Conservation (phyloP, 1,140 invertebrate species). For the Liolophura sinensis region DNA sequence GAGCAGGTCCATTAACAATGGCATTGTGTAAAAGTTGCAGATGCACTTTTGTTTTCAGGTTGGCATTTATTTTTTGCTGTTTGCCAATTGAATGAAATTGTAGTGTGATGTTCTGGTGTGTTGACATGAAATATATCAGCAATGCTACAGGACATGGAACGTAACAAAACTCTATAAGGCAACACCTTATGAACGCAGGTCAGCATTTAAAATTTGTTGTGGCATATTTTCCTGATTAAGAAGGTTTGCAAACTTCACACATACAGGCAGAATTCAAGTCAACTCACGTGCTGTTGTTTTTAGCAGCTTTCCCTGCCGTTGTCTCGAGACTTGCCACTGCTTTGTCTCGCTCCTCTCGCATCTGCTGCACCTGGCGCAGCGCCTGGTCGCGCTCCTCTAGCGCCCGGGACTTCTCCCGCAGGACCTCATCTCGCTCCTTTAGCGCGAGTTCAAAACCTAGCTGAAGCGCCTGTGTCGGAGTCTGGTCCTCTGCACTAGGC, state of each 20-base stretch:
- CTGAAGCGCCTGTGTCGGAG: conserved; percentile 44
- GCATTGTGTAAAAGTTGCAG: too few species aligned
- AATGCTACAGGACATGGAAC: too few species aligned
- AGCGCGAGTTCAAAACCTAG: conserved; percentile 51
- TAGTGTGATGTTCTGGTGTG: too few species aligned
- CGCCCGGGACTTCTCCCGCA: conserved; percentile 47
- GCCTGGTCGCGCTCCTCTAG: conserved; percentile 44
- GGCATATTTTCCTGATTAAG: too few species aligned
- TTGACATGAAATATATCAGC: too few species aligned
- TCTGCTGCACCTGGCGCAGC: conserved; percentile 28
- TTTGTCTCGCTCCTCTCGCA: conserved; percentile 44
- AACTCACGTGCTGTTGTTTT: conserved; percentile 30
- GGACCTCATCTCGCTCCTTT: conserved; percentile 49
- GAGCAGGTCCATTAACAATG: too few species aligned
- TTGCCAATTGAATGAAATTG: too few species aligned
- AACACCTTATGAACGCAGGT: too few species aligned
- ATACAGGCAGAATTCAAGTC: background rate
- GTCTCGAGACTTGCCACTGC: conserved; percentile 43
- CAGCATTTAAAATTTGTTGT: too few species aligned
- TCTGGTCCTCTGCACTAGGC: conserved; percentile 4
- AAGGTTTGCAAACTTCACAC: background rate
- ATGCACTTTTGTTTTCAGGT: too few species aligned
- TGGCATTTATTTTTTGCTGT: too few species aligned
- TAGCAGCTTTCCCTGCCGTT: conserved; percentile 19
- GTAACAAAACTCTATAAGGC: too few species aligned